Evolutionary conservation across 2,888 invertebrate genomes (phyloP).

Genomic region (Cantharis flavilabris): DNA sequence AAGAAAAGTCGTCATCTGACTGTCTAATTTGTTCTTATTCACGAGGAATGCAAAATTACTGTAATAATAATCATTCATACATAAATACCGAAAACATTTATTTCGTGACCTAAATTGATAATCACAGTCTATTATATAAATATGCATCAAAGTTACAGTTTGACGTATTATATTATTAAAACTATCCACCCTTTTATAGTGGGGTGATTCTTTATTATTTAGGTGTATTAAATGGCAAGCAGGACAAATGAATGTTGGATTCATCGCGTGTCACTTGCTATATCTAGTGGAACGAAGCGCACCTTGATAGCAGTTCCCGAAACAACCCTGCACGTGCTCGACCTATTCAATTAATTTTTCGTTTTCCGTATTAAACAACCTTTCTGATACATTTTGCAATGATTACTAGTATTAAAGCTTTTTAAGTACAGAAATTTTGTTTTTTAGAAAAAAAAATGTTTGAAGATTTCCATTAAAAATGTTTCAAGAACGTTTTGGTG

Average conservation of each 20-base stretch:
- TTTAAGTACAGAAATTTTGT: neutral
- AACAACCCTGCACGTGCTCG: conserved; percentile 28
- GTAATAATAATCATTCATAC: neutral
- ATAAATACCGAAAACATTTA: neutral
- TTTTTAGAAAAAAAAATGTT: neutral
- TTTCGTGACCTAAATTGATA: neutral
- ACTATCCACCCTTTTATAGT: neutral
- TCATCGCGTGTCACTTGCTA: conserved; percentile 32
- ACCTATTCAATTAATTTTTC: conserved; percentile 11
- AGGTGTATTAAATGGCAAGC: conserved; percentile 28
- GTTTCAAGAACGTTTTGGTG: conserved; percentile 56
- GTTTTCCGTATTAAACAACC: neutral
- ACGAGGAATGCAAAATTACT: neutral
- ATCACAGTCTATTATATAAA: neutral
- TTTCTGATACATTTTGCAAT: no score
- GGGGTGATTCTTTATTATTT: conserved; percentile 10
- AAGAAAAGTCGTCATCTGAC: neutral
- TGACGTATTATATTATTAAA: neutral
- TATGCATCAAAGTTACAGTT: neutral
- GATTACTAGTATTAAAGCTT: neutral
- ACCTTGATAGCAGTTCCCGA: conserved; percentile 22
- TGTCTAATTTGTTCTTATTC: neutral
- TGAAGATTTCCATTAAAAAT: conserved; percentile 4
- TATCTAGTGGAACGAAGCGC: conserved; percentile 25
- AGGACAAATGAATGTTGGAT: conserved; percentile 25